A percentile compares a stretch with the other conserved stretches of the same genome.
Conservation (phyloP, 2,113 vertebrate genomes). For the Cyanoramphus novaezelandiae region DNA sequence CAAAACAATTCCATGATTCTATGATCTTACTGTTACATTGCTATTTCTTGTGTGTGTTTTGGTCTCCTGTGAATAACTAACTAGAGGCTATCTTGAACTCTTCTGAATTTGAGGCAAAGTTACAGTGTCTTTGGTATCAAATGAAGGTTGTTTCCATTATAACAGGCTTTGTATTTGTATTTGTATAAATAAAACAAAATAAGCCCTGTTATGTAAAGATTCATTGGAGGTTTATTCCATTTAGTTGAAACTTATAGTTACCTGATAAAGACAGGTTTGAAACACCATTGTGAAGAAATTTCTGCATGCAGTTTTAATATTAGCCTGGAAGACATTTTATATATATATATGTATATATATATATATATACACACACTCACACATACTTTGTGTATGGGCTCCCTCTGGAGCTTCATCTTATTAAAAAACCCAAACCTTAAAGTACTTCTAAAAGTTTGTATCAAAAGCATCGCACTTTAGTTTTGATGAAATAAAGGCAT, state of each 20-base stretch:
- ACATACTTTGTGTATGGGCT: slow-evolving; percentile 4
- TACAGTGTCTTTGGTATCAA: not conserved
- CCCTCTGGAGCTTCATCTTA: slow-evolving; percentile 33
- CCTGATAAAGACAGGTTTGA: not conserved
- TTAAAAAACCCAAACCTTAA: not conserved
- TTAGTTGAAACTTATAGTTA: not conserved
- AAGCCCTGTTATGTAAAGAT: not conserved
- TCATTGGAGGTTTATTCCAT: not conserved
- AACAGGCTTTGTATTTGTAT: not conserved
- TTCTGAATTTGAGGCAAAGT: not conserved
- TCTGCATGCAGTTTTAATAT: not conserved
- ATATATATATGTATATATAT: not conserved
- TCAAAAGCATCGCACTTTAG: not conserved
- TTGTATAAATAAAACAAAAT: not conserved
- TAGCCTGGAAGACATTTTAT: not conserved
- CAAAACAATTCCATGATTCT: not conserved
- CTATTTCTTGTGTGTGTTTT: not conserved
- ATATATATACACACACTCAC: not conserved
- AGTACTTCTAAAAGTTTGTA: not conserved
- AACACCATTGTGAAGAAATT: not conserved
- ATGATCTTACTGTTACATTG: not conserved
- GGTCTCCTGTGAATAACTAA: not conserved
- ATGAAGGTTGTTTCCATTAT: not conserved
- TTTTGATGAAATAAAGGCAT: not conserved
- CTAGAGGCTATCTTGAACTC: not conserved